A percentile compares a stretch with the other conserved stretches of the same genome.
phyloP scores from a whole-genome alignment of 2,888 invertebrate genomes.

The Griposia aprilina region DNA sequence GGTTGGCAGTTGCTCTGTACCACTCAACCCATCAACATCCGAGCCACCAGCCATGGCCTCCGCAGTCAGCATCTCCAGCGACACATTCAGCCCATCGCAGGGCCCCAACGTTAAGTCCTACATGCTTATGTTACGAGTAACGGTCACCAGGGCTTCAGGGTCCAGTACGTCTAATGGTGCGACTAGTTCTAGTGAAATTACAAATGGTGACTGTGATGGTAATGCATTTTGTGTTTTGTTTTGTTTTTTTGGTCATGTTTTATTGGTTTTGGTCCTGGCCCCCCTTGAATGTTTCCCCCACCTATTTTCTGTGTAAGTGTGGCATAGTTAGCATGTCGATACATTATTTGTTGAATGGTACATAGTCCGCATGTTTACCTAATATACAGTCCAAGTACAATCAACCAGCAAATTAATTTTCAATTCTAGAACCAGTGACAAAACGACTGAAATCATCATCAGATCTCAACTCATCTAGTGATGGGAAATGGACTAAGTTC shows the following conservation, averaged over 20 bases:
- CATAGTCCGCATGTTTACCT: constrained; percentile 33
- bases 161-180: constrained; percentile 74
- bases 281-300: constrained; percentile 25
- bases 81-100: constrained; percentile 94
- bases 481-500: constrained; percentile 90
- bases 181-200: constrained; percentile 86
- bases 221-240: constrained; percentile 63
- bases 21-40: constrained; percentile 93
- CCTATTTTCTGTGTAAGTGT: constrained; percentile 34
- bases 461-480: constrained; percentile 78
- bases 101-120: constrained; percentile 96
- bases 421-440: constrained; percentile 91
- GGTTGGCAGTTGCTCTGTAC: constrained; percentile 93
- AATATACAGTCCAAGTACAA: background rate
- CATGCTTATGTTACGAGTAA: constrained; percentile 94
- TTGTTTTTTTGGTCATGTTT: constrained; percentile 27
- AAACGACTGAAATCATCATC: constrained; percentile 93
- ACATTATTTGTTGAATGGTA: constrained; percentile 3
- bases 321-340: constrained; percentile 53
- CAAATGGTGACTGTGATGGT: constrained; percentile 89
- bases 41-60: constrained; percentile 93
- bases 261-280: constrained; percentile 3
- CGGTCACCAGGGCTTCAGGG: constrained; percentile 80
- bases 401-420: constrained; percentile 6
- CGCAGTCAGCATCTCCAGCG: constrained; percentile 96